A percentile compares a stretch with the other conserved stretches of the same genome.
phyloP scores from a whole-genome alignment of 2,888 invertebrate genomes.

The Epirrhoe tristata region DNA sequence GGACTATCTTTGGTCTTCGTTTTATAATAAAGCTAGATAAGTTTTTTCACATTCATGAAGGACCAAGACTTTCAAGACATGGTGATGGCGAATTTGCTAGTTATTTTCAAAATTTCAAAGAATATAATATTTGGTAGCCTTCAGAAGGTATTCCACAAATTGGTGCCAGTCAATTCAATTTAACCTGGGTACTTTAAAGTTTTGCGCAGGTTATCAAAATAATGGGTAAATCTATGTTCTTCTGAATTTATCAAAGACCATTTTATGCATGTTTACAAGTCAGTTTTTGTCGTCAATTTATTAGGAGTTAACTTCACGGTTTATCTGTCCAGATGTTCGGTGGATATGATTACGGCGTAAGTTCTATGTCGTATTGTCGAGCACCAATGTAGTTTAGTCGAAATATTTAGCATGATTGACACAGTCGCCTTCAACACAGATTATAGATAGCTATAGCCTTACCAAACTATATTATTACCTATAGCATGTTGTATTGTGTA shows the following conservation, averaged over 20 bases:
- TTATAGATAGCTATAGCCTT: slow-evolving; percentile 18
- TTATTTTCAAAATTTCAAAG: too few relatives aligned
- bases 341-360: slow-evolving; percentile 85
- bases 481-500: slow-evolving; percentile 20
- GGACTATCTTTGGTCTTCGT: too few relatives aligned
- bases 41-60: too few relatives aligned
- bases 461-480: slow-evolving; percentile 21
- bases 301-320: slow-evolving; percentile 45
- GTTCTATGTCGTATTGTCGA: slow-evolving; percentile 63
- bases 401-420: slow-evolving; percentile 43
- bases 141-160: background rate
- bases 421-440: slow-evolving; percentile 23
- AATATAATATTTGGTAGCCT: background rate
- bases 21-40: too few relatives aligned
- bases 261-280: background rate
- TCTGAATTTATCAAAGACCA: background rate
- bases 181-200: background rate
- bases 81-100: too few relatives aligned
- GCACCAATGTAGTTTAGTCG: slow-evolving; percentile 42
- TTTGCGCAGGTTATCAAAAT: background rate
- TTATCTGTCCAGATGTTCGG: slow-evolving; percentile 84
- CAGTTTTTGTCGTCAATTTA: background rate
- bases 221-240: background rate
- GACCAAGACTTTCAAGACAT: too few relatives aligned
- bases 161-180: background rate